Evolutionary conservation across 2,113 vertebrate genomes (phyloP).

Genomic region (Chionis minor): DNA sequence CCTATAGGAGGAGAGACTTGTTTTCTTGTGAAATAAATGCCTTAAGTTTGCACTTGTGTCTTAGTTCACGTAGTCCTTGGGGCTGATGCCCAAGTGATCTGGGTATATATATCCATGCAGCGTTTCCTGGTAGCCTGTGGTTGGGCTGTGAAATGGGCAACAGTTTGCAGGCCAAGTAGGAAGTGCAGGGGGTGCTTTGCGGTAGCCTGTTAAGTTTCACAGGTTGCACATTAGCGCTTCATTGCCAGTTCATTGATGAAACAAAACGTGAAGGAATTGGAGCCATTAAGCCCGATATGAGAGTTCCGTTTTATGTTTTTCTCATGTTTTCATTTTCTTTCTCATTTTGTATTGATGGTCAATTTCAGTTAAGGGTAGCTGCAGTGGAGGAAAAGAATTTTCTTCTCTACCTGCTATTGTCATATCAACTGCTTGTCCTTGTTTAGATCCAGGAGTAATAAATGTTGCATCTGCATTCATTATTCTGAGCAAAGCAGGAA

Average conservation of each 20-base stretch:
- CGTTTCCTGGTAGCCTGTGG: background rate
- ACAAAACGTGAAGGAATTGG: background rate
- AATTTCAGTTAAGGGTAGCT: background rate
- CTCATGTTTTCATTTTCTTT: background rate
- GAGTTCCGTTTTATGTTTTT: background rate
- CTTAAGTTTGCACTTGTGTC: background rate
- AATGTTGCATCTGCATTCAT: background rate
- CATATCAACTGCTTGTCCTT: background rate
- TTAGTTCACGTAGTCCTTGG: background rate
- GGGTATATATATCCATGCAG: rapidly evolving
- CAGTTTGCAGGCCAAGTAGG: background rate
- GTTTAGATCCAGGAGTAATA: conserved; percentile 1
- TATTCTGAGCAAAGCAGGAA: background rate
- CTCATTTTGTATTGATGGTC: background rate
- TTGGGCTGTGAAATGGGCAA: background rate
- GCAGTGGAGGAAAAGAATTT: background rate
- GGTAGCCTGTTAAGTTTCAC: background rate
- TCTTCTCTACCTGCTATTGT: background rate
- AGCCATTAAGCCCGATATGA: background rate
- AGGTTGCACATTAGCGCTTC: background rate
- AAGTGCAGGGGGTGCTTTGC: background rate
- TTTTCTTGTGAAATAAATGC: background rate
- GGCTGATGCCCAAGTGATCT: background rate
- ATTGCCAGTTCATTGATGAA: background rate
- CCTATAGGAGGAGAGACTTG: background rate